A percentile compares a stretch with the other conserved stretches of the same genome.
Conservation (phyloP, 2,888 invertebrate genomes). For the Watsonalla cultraria region DNA sequence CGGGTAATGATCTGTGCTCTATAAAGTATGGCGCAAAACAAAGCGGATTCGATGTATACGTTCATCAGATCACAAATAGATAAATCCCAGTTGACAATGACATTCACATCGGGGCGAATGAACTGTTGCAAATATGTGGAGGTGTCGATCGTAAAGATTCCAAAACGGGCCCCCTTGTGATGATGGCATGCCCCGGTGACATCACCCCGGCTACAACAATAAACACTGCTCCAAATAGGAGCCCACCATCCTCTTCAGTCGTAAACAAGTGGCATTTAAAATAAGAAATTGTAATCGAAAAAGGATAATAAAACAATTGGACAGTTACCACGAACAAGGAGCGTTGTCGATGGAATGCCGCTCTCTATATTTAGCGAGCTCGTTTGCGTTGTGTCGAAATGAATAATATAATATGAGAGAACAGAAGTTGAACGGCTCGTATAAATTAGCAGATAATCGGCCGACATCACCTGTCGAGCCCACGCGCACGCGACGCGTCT, state of each 20-base stretch:
- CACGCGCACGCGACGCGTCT: constrained; percentile 47
- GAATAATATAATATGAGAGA: constrained; percentile 66
- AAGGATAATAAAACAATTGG: constrained; percentile 61
- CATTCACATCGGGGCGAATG: constrained; percentile 65
- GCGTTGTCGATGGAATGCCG: constrained; percentile 57
- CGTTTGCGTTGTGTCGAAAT: constrained; percentile 64
- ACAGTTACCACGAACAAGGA: constrained; percentile 53
- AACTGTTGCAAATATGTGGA: constrained; percentile 67
- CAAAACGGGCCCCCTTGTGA: constrained; percentile 61
- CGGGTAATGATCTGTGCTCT: not conserved
- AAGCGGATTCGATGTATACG: constrained; percentile 25
- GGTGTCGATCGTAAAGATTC: constrained; percentile 71
- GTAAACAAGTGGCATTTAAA: constrained; percentile 51
- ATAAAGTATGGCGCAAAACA: constrained; percentile 12
- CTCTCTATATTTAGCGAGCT: constrained; percentile 69
- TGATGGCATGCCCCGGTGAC: constrained; percentile 62
- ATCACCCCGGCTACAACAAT: constrained; percentile 53
- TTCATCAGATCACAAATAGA: constrained; percentile 38
- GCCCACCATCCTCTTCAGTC: constrained; percentile 24
- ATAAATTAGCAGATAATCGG: constrained; percentile 72
- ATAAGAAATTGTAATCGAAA: constrained; percentile 54
- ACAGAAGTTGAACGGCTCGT: constrained; percentile 66
- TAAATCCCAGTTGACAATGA: constrained; percentile 53
- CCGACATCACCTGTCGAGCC: constrained; percentile 61
- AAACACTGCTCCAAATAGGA: constrained; percentile 51